Evolutionary conservation across 2,888 invertebrate genomes (phyloP).

Genomic region (Sceliomorpha sp.): DNA sequence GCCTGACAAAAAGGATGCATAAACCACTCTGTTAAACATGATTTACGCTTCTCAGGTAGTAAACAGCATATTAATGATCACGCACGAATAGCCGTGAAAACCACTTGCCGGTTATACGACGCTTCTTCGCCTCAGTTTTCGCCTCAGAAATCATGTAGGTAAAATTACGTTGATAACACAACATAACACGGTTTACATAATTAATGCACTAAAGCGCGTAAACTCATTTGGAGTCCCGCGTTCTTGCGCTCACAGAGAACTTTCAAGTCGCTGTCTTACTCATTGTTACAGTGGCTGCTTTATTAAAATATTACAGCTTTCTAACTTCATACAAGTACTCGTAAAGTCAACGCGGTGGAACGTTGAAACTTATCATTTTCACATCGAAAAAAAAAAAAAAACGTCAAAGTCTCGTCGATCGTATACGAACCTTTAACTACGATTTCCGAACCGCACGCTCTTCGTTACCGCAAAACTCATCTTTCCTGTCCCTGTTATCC

Average conservation of each 20-base stretch:
- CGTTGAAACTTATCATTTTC: not conserved
- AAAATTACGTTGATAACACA: constrained; percentile 53
- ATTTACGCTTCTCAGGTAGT: constrained; percentile 49
- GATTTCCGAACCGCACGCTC: too few species aligned
- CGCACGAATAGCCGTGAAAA: constrained; percentile 54
- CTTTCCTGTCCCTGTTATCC: not conserved
- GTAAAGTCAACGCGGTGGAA: constrained; percentile 4
- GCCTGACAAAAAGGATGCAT: constrained; percentile 31
- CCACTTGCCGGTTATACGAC: constrained; percentile 46
- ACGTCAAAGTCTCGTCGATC: too few species aligned
- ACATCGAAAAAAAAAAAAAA: too few species aligned
- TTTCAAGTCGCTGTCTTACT: constrained; percentile 39
- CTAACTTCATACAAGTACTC: constrained; percentile 19
- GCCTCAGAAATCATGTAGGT: constrained; percentile 52
- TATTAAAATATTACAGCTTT: constrained; percentile 40
- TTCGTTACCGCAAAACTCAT: too few species aligned
- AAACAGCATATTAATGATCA: constrained; percentile 58
- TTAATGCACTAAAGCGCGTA: constrained; percentile 51
- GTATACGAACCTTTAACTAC: too few species aligned
- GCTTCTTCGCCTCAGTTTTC: constrained; percentile 46
- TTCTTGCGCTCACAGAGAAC: constrained; percentile 33
- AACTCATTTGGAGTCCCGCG: constrained; percentile 41
- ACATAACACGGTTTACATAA: constrained; percentile 43
- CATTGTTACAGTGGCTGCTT: constrained; percentile 43
- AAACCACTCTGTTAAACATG: constrained; percentile 48